Percentiles rank a stretch among this genome's conserved stretches.
Evolutionary conservation across 2,797 vertebrate genomes (phyloP).

Genomic region (Ceryle rudis): DNA sequence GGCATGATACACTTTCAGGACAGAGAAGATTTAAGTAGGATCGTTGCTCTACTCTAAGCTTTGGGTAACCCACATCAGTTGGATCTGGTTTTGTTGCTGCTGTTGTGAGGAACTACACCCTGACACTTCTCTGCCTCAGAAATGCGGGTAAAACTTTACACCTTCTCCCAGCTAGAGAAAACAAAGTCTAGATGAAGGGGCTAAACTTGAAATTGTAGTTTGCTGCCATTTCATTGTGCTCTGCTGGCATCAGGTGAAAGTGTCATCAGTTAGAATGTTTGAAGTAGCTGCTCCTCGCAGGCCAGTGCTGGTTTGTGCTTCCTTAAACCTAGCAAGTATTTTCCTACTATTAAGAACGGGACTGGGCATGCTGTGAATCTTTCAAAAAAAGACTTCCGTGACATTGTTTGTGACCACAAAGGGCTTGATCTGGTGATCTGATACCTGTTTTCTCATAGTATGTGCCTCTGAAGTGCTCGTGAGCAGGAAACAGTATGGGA

Average conservation of each 20-base stretch:
- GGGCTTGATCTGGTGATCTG: neutral
- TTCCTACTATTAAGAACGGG: neutral
- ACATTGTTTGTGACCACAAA: neutral
- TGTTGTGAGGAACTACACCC: neutral
- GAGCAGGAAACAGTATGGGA: neutral
- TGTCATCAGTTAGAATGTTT: neutral
- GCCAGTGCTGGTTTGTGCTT: neutral
- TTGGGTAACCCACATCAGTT: fast-evolving
- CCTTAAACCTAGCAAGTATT: neutral
- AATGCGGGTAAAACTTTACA: neutral
- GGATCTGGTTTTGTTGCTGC: neutral
- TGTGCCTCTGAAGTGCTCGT: neutral
- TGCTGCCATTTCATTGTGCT: neutral
- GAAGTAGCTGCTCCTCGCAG: neutral
- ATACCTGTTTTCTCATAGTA: neutral
- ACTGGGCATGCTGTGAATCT: neutral
- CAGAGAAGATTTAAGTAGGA: neutral
- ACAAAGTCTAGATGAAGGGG: neutral
- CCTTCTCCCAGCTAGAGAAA: neutral
- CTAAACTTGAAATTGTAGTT: neutral
- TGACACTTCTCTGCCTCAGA: neutral
- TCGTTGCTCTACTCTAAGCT: fast-evolving
- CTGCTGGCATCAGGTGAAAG: neutral
- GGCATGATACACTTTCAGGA: neutral
- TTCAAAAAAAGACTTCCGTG: neutral